Conservation (phyloP, 1,140 invertebrate species). For the Drosophila quadrilineata region DNA sequence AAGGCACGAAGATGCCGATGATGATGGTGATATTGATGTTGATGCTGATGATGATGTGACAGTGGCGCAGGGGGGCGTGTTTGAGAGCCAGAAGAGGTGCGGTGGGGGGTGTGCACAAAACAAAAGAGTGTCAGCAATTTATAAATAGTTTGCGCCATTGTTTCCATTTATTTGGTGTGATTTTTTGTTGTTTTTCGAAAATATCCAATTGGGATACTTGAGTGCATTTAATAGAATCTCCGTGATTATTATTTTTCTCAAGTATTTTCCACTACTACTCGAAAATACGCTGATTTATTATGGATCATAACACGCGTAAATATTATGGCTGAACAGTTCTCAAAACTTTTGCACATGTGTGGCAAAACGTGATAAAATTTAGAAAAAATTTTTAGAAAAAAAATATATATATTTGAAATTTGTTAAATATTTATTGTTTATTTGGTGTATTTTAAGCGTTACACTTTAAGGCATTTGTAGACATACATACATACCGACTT, state of each 20-base stretch:
- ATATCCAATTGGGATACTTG: conserved; percentile 37
- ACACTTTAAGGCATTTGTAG: conserved; percentile 60
- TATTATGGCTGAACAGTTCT: conserved; percentile 67
- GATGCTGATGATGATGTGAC: not conserved
- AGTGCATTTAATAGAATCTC: conserved; percentile 1
- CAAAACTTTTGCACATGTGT: conserved; percentile 77
- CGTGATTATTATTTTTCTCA: no score
- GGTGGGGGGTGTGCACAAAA: conserved; percentile 18
- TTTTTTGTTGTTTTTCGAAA: conserved; percentile 8
- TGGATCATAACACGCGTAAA: conserved; percentile 54
- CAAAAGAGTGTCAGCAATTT: conserved; percentile 76
- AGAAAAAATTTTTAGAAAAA: no score
- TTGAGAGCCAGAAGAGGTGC: conserved; percentile 14
- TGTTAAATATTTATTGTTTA: conserved; percentile 73
- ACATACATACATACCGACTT: not conserved
- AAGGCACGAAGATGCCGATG: no score
- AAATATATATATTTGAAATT: no score
- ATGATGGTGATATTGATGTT: no score
- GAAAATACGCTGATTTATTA: not conserved
- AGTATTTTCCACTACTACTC: no score
- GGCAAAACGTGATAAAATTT: conserved; percentile 72
- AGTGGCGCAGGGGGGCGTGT: not conserved
- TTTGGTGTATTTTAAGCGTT: conserved; percentile 71
- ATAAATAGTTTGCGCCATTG: conserved; percentile 70
- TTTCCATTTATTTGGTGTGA: conserved; percentile 57